Percentiles rank a stretch among this genome's conserved stretches.
Conservation (phyloP, 2,797 vertebrate genomes). For the Scleropages formosus region DNA sequence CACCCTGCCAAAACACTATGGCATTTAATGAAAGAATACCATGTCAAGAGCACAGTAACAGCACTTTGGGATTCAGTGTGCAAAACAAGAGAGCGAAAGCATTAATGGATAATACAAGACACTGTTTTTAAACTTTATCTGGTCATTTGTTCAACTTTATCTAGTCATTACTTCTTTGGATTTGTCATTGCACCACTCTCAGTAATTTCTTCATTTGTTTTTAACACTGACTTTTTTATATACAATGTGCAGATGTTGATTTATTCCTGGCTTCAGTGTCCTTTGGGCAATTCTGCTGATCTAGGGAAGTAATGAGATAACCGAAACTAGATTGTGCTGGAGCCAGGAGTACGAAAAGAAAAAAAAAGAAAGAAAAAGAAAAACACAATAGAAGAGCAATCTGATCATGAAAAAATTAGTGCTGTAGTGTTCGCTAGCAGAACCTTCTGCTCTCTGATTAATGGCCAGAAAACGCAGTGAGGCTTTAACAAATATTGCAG, state of each 20-base stretch:
- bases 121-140: neutral
- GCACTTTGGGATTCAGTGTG: neutral
- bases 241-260: neutral
- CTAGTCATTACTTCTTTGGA: neutral
- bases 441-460: neutral
- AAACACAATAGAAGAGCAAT: neutral
- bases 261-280: neutral
- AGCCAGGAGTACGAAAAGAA: no score
- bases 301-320: neutral
- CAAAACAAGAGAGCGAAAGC: neutral
- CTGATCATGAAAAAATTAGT: neutral
- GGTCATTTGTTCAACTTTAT: no score
- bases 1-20: neutral
- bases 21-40: neutral
- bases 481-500: neutral
- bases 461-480: neutral
- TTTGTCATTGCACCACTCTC: neutral
- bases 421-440: neutral
- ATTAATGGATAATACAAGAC: neutral
- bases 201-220: neutral
- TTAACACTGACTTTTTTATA: neutral
- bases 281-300: conserved; percentile 3
- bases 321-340: neutral
- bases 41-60: neutral
- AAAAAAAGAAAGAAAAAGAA: no score